Percentiles rank a stretch among this genome's conserved stretches.
These are phyloP conservation scores for Ciconia stormi DNA, from an alignment of 2,113 vertebrate species.

Conservation along the genomic window DNA sequence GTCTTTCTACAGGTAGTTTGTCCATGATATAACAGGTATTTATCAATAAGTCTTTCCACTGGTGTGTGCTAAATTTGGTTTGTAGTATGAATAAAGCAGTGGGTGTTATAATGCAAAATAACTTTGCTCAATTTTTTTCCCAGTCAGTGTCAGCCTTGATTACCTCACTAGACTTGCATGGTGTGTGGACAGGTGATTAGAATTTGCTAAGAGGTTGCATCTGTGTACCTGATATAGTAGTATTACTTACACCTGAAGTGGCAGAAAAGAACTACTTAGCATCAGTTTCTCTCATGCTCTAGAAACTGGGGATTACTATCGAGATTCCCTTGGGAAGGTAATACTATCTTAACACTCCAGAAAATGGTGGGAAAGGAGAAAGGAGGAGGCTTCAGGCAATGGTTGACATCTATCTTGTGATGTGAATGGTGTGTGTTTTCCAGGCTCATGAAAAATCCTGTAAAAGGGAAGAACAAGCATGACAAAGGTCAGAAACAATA, in stretches of 20 bases:
- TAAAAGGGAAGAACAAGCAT: not conserved
- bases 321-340: not conserved
- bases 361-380: not conserved
- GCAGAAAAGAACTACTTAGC: not conserved
- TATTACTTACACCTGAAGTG: not conserved
- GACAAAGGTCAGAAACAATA: not conserved
- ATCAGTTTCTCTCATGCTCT: not conserved
- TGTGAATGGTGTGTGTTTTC: not conserved
- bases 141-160: not conserved
- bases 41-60: not conserved
- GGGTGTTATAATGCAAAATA: not conserved
- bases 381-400: not conserved
- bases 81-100: not conserved
- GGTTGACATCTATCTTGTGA: not conserved
- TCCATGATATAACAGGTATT: not conserved
- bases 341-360: not conserved
- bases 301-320: not conserved
- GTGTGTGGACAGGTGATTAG: not conserved
- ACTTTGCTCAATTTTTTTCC: not conserved
- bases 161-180: not conserved
- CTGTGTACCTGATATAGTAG: not conserved
- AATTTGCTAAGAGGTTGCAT: not conserved
- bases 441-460: not conserved
- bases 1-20: not conserved
- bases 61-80: not conserved